Conservation (phyloP, 2,113 vertebrate species). For the Antennarius striatus region DNA sequence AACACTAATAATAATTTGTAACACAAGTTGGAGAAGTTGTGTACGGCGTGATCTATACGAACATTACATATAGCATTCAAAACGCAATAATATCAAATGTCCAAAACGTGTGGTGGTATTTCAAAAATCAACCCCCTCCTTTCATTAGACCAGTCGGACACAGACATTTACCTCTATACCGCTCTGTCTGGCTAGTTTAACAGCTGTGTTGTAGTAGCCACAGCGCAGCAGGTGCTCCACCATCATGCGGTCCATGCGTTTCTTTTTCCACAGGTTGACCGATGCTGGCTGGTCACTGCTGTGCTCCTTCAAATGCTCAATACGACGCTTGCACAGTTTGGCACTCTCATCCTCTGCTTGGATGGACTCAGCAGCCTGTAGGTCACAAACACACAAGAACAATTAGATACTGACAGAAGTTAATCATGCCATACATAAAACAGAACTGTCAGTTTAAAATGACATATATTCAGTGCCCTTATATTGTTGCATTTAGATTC, state of each 20-base stretch:
- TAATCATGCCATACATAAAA: neutral
- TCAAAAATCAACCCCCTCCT: no score
- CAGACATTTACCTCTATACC: conserved; percentile 88
- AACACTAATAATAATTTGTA: no score
- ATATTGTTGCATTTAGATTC: no score
- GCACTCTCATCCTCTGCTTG: conserved; percentile 98
- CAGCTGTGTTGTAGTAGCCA: conserved; percentile 97
- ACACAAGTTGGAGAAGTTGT: no score
- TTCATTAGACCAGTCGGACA: no score
- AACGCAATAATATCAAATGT: no score
- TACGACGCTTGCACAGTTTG: conserved; percentile 95
- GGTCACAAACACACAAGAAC: neutral
- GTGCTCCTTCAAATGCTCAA: conserved; percentile 97
- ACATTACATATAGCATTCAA: no score
- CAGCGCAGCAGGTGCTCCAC: conserved; percentile 96
- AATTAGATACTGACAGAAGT: neutral
- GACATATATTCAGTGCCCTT: no score
- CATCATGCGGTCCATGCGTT: conserved; percentile 99
- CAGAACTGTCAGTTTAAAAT: neutral
- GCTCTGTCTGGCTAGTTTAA: conserved; percentile 94
- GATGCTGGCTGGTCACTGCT: conserved; percentile 94
- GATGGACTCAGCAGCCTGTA: conserved; percentile 95
- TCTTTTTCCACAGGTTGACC: conserved; percentile 95
- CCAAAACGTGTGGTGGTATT: no score
- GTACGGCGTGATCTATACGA: no score